A percentile compares a stretch with the other conserved stretches of the same genome.
Conservation (phyloP, 35 echinoderm and acorn worm species). For the Ophiothrix spiculata region DNA sequence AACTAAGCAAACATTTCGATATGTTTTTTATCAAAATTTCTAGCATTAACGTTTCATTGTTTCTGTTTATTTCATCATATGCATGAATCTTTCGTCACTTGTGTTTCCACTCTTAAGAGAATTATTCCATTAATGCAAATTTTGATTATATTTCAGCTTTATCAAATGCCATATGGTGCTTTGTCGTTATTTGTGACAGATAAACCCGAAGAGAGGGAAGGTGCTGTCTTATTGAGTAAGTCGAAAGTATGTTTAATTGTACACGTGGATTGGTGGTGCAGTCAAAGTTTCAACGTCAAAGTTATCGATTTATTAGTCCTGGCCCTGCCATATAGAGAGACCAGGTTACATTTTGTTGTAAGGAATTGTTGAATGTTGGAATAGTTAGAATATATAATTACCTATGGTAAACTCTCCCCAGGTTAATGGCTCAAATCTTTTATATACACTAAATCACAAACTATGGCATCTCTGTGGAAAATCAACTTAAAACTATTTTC, state of each 20-base stretch:
- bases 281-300: background rate
- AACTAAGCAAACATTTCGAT: too few species aligned
- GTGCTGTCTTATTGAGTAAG: slow-evolving; percentile 78
- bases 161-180: slow-evolving; percentile 79
- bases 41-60: too few species aligned
- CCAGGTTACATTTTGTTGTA: background rate
- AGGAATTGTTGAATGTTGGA: too few species aligned
- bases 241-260: background rate
- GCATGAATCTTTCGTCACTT: too few species aligned
- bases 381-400: too few species aligned
- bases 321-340: background rate
- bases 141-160: slow-evolving; percentile 60
- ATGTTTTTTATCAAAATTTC: too few species aligned
- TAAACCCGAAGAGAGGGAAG: slow-evolving; percentile 71
- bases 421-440: background rate
- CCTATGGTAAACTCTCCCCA: too few species aligned
- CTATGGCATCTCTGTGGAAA: too few species aligned
- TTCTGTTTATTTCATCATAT: too few species aligned
- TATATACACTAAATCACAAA: too few species aligned
- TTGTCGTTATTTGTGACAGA: slow-evolving; percentile 75
- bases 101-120: background rate
- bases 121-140: background rate
- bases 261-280: background rate
- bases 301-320: too few species aligned
- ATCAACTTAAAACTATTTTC: too few species aligned